Evolutionary conservation across 1,140 invertebrate species (phyloP).

Genomic region (Forficula auricularia): DNA sequence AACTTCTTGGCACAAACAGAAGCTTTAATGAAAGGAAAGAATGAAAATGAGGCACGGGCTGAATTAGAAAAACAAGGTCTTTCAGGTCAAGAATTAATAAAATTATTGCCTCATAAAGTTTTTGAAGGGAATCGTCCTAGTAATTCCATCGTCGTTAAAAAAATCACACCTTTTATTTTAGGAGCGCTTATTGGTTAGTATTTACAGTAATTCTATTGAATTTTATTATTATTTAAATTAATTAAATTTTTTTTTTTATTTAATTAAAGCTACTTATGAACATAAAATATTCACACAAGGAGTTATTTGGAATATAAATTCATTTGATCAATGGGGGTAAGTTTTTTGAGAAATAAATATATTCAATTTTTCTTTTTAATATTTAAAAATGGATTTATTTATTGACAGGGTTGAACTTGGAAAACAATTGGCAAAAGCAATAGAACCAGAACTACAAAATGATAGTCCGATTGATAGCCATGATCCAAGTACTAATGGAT

Average conservation of each 20-base stretch:
- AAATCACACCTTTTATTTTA: slow-evolving; percentile 83
- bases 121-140: slow-evolving; percentile 95
- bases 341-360: slow-evolving; percentile 15
- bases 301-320: slow-evolving; percentile 98
- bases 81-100: slow-evolving; percentile 47
- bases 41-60: slow-evolving; percentile 47
- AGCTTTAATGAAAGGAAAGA: slow-evolving; percentile 86
- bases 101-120: slow-evolving; percentile 87
- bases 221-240: not conserved
- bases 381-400: slow-evolving; percentile 3
- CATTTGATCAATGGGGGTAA: slow-evolving; percentile 98
- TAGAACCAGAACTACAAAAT: slow-evolving; percentile 78
- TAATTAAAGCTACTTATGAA: slow-evolving; percentile 94
- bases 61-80: slow-evolving; percentile 59
- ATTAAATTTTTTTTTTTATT: slow-evolving; percentile 25
- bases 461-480: slow-evolving; percentile 45
- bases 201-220: not conserved
- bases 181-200: slow-evolving; percentile 83
- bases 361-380: not conserved
- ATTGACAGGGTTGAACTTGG: slow-evolving; percentile 78
- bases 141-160: slow-evolving; percentile 90
- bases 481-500: slow-evolving; percentile 82
- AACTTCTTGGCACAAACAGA: slow-evolving; percentile 99
- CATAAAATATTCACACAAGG: slow-evolving; percentile 99
- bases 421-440: slow-evolving; percentile 93